Conservation (phyloP, 2,797 vertebrate species). For the Enteromius mattozi region DNA sequence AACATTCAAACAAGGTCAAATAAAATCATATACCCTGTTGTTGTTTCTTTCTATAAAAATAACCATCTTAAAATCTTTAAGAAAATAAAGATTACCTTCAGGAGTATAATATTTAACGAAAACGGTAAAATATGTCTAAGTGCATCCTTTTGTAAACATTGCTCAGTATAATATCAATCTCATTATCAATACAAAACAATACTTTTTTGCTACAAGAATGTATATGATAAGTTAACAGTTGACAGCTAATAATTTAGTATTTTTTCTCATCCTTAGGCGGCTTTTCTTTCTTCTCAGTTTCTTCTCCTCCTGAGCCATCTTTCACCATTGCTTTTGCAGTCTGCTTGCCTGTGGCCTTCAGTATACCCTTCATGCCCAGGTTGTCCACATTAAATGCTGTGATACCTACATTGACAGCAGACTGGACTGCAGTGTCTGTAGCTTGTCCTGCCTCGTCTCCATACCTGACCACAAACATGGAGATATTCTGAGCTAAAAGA, state of each 20-base stretch:
- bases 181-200: background rate
- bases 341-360: constrained; percentile 83
- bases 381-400: constrained; percentile 88
- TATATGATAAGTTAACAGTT: background rate
- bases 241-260: background rate
- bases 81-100: background rate
- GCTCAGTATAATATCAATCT: background rate
- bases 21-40: background rate
- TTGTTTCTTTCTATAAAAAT: background rate
- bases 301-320: constrained; percentile 67
- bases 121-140: background rate
- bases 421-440: constrained; percentile 84
- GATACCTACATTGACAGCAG: constrained; percentile 85
- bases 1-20: background rate
- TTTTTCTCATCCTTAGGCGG: constrained; percentile 49
- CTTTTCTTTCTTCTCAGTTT: constrained; percentile 68
- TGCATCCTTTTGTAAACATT: constrained; percentile 4
- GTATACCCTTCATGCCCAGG: constrained; percentile 83
- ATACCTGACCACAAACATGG: constrained; percentile 79
- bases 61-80: background rate
- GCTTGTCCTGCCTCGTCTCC: constrained; percentile 85
- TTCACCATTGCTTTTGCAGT: constrained; percentile 75
- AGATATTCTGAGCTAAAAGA: constrained; percentile 5
- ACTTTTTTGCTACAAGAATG: background rate
- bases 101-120: background rate